A percentile compares a stretch with the other conserved stretches of the same genome.
These are phyloP conservation scores for Melinopterus prodromus DNA, from an alignment of 2,888 invertebrate species.

Conservation along the genomic window DNA sequence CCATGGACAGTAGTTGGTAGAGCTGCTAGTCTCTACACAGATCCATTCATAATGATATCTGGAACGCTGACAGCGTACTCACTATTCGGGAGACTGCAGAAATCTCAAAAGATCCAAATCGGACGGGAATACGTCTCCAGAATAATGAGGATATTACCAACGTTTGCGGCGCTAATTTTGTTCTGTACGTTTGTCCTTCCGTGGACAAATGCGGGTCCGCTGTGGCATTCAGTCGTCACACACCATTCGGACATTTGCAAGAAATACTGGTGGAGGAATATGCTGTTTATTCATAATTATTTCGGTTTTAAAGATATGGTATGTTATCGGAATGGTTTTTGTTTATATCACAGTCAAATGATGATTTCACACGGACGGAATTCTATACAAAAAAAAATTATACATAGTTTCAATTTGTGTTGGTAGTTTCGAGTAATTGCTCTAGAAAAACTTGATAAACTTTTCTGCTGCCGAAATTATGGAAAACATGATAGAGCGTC, in stretches of 20 bases:
- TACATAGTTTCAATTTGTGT: no score
- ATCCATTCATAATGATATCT: constrained; percentile 76
- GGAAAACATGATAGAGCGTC: no score
- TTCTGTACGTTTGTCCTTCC: constrained; percentile 75
- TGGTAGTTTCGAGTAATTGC: no score
- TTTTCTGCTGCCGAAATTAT: no score
- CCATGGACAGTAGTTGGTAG: constrained; percentile 74
- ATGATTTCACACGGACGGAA: no score
- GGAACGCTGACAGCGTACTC: constrained; percentile 73
- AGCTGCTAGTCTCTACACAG: constrained; percentile 75
- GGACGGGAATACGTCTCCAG: constrained; percentile 70
- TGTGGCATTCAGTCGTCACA: constrained; percentile 74
- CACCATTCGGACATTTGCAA: constrained; percentile 75
- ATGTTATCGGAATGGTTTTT: constrained; percentile 42
- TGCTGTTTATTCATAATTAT: constrained; percentile 76
- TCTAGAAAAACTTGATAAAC: no score
- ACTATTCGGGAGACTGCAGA: constrained; percentile 67
- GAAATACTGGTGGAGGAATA: constrained; percentile 74
- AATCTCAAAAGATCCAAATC: constrained; percentile 64
- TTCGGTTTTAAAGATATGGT: constrained; percentile 78
- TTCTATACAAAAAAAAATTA: no score
- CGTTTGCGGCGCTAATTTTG: constrained; percentile 69
- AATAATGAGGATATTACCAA: constrained; percentile 70
- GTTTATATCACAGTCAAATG: not conserved
- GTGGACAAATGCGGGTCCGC: constrained; percentile 69